These are phyloP conservation scores for Recurvirostra avosetta DNA, from an alignment of 2,113 vertebrate species.

Conservation along the genomic window DNA sequence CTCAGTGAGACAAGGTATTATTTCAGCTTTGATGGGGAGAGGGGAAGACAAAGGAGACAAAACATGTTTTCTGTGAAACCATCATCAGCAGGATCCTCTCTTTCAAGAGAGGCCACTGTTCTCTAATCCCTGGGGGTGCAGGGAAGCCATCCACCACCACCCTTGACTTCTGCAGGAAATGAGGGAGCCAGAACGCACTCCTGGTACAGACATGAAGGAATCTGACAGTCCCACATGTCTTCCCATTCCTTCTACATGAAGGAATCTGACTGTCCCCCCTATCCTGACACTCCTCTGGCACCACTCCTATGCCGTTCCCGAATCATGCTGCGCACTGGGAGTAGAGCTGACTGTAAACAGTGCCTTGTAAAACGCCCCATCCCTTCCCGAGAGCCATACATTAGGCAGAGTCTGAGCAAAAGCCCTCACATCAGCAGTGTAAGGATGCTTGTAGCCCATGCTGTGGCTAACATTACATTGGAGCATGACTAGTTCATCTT, in stretches of 20 bases:
- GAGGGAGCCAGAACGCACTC: neutral
- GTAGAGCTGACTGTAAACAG: neutral
- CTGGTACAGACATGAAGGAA: neutral
- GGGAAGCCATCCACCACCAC: neutral
- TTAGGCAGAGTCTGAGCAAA: neutral
- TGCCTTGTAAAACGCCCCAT: neutral
- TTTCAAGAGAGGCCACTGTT: neutral
- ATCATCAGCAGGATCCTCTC: neutral
- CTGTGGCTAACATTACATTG: neutral
- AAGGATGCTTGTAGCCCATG: neutral
- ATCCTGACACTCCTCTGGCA: neutral
- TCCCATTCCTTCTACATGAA: neutral
- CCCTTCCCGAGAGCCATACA: neutral
- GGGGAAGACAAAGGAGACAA: neutral
- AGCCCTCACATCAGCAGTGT: neutral
- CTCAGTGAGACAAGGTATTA: neutral
- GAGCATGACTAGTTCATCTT: neutral
- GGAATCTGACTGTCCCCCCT: neutral
- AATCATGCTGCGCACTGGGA: fast-evolving
- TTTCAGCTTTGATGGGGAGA: neutral
- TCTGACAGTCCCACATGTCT: fast-evolving
- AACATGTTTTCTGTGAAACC: neutral
- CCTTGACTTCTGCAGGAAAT: neutral
- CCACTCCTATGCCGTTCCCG: fast-evolving
- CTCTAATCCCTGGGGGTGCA: neutral